phyloP scores from a whole-genome alignment of 2,888 invertebrate species.

The Drosophila antonietae region DNA sequence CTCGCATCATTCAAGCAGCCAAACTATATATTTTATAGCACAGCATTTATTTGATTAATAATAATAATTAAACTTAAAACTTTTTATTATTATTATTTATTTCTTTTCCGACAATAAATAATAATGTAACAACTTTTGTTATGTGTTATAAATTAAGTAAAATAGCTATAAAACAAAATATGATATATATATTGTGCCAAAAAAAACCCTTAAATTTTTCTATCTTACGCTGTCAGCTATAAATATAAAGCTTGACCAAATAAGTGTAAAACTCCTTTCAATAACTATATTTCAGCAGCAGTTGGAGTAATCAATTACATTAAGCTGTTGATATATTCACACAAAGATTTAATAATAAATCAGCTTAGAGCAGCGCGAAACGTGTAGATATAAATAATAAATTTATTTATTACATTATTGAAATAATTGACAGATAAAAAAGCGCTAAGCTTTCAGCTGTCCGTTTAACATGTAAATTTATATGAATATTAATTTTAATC shows the following conservation, averaged over 20 bases:
- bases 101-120: too few relatives aligned
- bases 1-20: background rate
- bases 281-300: background rate
- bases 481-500: background rate
- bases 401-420: background rate
- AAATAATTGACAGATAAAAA: background rate
- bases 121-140: too few relatives aligned
- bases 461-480: background rate
- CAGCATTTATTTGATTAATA: background rate
- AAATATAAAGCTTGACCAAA: background rate
- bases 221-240: too few relatives aligned
- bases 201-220: background rate
- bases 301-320: background rate
- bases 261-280: background rate
- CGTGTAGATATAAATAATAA: background rate
- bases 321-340: background rate
- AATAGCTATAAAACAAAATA: background rate
- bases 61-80: too few relatives aligned
- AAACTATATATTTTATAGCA: background rate
- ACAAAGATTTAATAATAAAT: background rate
- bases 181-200: too few relatives aligned
- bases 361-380: background rate
- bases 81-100: too few relatives aligned
- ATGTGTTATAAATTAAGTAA: background rate
- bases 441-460: background rate